A percentile compares a stretch with the other conserved stretches of the same genome.
Evolutionary conservation across 2,797 vertebrate genomes (phyloP).

Genomic region (Clarias laeviceps): DNA sequence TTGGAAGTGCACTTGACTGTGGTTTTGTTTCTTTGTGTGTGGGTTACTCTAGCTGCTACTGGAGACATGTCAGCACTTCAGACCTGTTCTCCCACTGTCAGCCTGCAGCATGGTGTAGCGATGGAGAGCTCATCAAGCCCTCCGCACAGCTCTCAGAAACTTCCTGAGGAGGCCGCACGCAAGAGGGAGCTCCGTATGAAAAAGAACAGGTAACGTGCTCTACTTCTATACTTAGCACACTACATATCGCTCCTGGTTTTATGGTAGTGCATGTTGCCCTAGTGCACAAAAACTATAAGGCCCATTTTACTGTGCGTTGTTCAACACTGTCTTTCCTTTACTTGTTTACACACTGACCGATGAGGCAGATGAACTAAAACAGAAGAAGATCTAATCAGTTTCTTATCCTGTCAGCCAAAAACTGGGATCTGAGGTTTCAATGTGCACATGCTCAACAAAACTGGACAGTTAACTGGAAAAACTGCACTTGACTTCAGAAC

Average conservation of each 20-base stretch:
- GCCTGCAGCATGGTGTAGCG: conserved; percentile 77
- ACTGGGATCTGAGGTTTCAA: no score
- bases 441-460: no score
- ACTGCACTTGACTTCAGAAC: background rate
- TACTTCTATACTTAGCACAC: background rate
- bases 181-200: conserved; percentile 86
- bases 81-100: conserved; percentile 77
- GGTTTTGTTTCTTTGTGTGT: conserved; percentile 8
- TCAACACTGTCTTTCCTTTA: background rate
- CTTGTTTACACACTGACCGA: background rate
- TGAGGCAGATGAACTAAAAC: no score
- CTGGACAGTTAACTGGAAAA: background rate
- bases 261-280: background rate
- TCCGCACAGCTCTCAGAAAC: conserved; percentile 75
- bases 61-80: conserved; percentile 85
- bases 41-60: conserved; percentile 73
- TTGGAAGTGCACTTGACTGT: background rate
- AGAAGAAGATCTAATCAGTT: background rate
- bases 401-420: background rate
- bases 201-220: conserved; percentile 87
- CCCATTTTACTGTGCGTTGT: background rate
- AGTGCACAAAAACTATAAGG: background rate
- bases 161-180: conserved; percentile 76
- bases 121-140: conserved; percentile 74
- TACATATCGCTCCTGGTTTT: background rate